Evolutionary conservation across 2,113 vertebrate species (phyloP).

Genomic region (Stigmatopora nigra): DNA sequence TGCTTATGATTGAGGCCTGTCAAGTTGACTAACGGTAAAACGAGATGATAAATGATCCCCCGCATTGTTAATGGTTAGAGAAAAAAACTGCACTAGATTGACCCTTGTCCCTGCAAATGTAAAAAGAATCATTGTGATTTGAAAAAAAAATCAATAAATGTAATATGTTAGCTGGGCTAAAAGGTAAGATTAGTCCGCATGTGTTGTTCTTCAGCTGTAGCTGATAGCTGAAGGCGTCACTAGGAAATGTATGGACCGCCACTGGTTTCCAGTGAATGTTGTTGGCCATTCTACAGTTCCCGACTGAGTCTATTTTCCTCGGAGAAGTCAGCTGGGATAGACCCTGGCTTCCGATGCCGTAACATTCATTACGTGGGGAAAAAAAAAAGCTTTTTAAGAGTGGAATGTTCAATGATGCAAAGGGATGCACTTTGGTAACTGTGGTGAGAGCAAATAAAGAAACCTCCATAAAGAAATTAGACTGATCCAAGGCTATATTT

Average conservation of each 20-base stretch:
- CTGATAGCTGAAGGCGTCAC: too few relatives aligned
- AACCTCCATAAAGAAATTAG: neutral
- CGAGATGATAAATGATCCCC: neutral
- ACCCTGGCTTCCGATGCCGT: too few relatives aligned
- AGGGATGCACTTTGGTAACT: neutral
- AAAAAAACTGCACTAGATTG: neutral
- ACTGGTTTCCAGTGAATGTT: neutral
- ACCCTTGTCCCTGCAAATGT: neutral
- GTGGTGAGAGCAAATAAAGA: neutral
- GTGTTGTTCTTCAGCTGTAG: neutral
- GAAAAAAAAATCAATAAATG: neutral
- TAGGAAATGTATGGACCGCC: too few relatives aligned
- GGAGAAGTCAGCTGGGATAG: neutral
- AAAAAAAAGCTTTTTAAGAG: neutral
- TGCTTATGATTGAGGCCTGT: neutral
- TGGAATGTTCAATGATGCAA: neutral
- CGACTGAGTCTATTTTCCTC: neutral
- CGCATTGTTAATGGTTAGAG: neutral
- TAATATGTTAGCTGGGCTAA: neutral
- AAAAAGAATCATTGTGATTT: neutral
- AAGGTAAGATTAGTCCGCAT: neutral
- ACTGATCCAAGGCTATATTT: neutral
- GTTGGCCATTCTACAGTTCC: neutral
- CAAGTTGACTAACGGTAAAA: neutral
- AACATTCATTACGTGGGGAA: too few relatives aligned